Percentiles rank a stretch among this genome's conserved stretches.
These are phyloP conservation scores for Clepsis dumicolana DNA, from an alignment of 2,888 invertebrate genomes.

Conservation along the genomic window DNA sequence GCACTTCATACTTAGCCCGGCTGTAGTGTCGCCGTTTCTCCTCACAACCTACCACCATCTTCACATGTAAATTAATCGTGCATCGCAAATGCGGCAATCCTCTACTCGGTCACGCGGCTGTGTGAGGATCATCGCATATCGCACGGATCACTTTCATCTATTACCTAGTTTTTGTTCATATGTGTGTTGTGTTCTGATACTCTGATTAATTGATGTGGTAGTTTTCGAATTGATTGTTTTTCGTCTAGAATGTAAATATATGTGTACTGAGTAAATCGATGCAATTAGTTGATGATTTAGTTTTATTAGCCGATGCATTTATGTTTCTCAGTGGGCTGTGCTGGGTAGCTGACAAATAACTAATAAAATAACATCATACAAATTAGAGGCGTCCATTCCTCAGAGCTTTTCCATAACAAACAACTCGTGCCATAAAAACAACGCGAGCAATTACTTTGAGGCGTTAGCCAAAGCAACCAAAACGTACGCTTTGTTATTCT, in stretches of 20 bases:
- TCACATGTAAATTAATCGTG: conserved; percentile 9
- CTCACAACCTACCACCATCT: conserved; percentile 34
- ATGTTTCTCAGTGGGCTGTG: background rate
- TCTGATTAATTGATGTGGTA: conserved; percentile 31
- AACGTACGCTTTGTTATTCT: background rate
- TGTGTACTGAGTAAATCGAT: conserved; percentile 13
- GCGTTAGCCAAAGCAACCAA: background rate
- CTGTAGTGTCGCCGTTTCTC: conserved; percentile 46
- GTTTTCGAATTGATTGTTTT: conserved; percentile 1
- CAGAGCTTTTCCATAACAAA: background rate
- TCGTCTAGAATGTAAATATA: conserved; percentile 6
- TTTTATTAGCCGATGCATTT: background rate
- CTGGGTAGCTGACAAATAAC: background rate
- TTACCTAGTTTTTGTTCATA: conserved; percentile 26
- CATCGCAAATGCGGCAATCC: conserved; percentile 36
- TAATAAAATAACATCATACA: background rate
- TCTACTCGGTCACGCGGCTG: conserved; percentile 13
- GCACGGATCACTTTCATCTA: conserved; percentile 23
- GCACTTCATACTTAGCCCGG: conserved; percentile 60
- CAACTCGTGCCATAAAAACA: background rate
- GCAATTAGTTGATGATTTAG: conserved; percentile 26
- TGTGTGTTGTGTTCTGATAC: conserved; percentile 33
- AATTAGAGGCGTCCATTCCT: background rate
- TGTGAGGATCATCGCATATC: conserved; percentile 26
- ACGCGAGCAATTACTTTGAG: background rate